These are phyloP conservation scores for Forbesichthys agassizii DNA, from an alignment of 2,113 vertebrate genomes.

Conservation along the genomic window DNA sequence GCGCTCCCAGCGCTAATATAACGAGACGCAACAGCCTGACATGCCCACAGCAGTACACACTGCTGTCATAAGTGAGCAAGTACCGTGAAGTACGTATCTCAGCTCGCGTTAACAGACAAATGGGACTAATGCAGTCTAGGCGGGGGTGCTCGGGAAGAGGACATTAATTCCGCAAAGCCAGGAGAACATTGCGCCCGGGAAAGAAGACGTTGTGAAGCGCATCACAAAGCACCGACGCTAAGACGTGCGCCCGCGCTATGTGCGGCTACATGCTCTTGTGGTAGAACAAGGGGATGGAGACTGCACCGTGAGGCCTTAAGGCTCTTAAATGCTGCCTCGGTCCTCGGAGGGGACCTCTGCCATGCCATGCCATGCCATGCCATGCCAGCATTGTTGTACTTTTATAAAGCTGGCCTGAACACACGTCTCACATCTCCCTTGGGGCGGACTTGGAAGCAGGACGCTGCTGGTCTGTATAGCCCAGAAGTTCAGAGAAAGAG, in stretches of 20 bases:
- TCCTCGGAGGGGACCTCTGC: slow-evolving; percentile 19
- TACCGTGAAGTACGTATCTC: slow-evolving; percentile 3
- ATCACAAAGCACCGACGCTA: slow-evolving; percentile 1
- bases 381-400: slow-evolving; percentile 24
- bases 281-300: slow-evolving; percentile 11
- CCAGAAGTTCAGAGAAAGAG: not conserved
- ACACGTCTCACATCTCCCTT: not conserved
- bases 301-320: slow-evolving; percentile 12
- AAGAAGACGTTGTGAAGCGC: slow-evolving; percentile 25
- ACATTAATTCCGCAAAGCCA: slow-evolving; percentile 18
- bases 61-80: slow-evolving; percentile 6
- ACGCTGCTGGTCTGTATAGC: slow-evolving; percentile 6
- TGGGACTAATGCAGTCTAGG: slow-evolving; percentile 14
- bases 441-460: not conserved
- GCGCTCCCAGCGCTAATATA: slow-evolving; percentile 13
- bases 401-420: slow-evolving; percentile 30
- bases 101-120: slow-evolving; percentile 24
- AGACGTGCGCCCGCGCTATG: not conserved
- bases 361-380: not conserved
- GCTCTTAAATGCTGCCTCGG: slow-evolving; percentile 11
- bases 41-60: not conserved
- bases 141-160: slow-evolving; percentile 14
- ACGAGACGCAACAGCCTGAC: slow-evolving; percentile 24
- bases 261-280: not conserved
- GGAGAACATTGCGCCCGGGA: slow-evolving; percentile 34